Base-by-base conservation (phyloP, 2,888 invertebrate species). In the Apodemia mormo region DNA sequence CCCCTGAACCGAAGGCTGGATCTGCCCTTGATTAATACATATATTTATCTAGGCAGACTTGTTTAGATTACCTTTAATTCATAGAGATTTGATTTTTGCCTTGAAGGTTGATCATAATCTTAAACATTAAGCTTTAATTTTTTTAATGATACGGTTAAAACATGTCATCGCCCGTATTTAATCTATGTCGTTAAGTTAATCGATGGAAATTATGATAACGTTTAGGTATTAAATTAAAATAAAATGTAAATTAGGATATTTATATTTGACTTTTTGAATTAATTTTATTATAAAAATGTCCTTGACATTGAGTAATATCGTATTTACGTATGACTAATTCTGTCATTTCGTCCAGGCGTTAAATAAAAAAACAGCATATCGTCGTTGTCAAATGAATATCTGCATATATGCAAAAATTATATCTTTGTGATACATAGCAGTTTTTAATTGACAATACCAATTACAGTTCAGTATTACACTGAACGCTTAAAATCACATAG, bases 231-330 rank as follows among this genome's bases (percentile, higher is more conserved):
- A 30, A 30, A 58, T 58, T 30, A 33, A 61, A 61, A 61, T 33
- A 61, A 61, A 61, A 61, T 61, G 61, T 61, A 61, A 61, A 61
- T 30, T 30, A 61, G 33, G 30, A 33, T 61, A 33, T 61, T 61
- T 33, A 61, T 14, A 30, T 61, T 33, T 12, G 61, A 61, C 61
- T 61, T 61, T 61, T 61, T 6, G 61, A 61, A 61, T 61, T 61
- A 61, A 30, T 33, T 61, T 61, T 61, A 61, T 61, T 33, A 61
- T 30, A 61, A 61, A 33, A 33, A 61, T 61, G 33, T 7, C 61
- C 64, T 37, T 64, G 64, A 64, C 37, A 64, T 64, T 64, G 64
- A 64, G 6, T 37, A 37, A 64, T 33, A 22, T 54, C 8, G 8
- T 22, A 22, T 54, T 54, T 54, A 22, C 2, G n/a, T n/a, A 22